Conservation (phyloP, 53 echinoderm and acorn worm genomes). For the Arbacia lixula region DNA sequence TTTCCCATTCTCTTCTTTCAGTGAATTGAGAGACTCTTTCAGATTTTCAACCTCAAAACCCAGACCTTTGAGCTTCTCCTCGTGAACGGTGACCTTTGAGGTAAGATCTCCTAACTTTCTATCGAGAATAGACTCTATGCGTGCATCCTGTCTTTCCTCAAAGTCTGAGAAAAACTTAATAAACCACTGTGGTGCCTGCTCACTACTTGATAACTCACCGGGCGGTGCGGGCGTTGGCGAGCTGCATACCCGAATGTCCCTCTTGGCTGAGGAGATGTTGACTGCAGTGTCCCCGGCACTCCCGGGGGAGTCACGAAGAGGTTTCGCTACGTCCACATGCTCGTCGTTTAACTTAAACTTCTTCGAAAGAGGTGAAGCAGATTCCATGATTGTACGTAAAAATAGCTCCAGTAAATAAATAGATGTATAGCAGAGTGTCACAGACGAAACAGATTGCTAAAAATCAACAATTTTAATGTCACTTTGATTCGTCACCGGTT, state of each 20-base stretch:
- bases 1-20: background rate
- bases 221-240: background rate
- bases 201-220: conserved; percentile 1
- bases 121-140: conserved; percentile 7
- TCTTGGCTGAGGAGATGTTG: conserved; percentile 1
- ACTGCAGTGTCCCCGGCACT: conserved; percentile 12
- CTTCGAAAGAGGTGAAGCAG: no score
- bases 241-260: background rate
- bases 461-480: conserved; percentile 1
- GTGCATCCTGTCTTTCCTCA: conserved; percentile 4
- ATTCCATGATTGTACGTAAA: no score
- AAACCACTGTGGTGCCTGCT: background rate
- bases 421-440: conserved; percentile 5
- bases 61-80: background rate
- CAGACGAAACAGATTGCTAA: conserved; percentile 12
- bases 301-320: conserved; percentile 7
- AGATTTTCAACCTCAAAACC: background rate
- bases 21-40: background rate
- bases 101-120: background rate
- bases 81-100: background rate
- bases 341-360: no score
- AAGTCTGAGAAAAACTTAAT: background rate
- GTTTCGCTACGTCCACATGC: conserved; percentile 19
- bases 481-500: conserved; percentile 1
- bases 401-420: no score